phyloP scores from a whole-genome alignment of 2,797 vertebrate genomes.

The Channallabes apus region DNA sequence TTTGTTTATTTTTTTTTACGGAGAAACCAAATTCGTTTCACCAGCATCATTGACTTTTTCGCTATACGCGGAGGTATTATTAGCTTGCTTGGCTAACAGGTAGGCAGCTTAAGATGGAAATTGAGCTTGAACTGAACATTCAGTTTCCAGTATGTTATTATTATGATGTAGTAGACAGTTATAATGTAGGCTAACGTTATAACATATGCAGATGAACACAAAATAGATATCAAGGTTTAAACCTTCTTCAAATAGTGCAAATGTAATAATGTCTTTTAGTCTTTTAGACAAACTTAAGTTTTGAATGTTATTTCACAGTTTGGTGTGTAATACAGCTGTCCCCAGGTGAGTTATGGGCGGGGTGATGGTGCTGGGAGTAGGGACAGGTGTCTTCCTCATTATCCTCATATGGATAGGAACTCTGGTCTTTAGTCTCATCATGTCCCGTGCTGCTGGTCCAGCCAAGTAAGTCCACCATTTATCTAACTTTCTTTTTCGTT shows the following conservation, averaged over 20 bases:
- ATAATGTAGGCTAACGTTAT: neutral
- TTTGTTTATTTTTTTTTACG: neutral
- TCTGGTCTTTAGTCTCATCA: slow-evolving; percentile 68
- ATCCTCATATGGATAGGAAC: slow-evolving; percentile 79
- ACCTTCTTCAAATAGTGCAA: neutral
- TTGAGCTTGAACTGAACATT: neutral
- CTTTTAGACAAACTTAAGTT: neutral
- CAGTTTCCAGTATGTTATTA: neutral
- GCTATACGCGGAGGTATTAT: neutral
- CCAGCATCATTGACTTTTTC: neutral
- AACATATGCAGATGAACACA: neutral
- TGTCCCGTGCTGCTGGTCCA: slow-evolving; percentile 68
- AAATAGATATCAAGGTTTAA: neutral
- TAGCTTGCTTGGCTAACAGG: neutral
- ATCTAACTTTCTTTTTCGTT: neutral
- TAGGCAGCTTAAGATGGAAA: neutral
- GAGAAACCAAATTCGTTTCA: neutral
- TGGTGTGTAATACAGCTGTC: neutral
- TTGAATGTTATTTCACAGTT: neutral
- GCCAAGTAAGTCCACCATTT: slow-evolving; percentile 74
- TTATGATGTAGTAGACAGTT: too few species aligned
- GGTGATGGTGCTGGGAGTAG: slow-evolving; percentile 73
- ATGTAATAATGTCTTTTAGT: neutral
- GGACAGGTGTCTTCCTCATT: slow-evolving; percentile 80
- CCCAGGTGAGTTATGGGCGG: slow-evolving; percentile 67